phyloP scores from a whole-genome alignment of 2,797 vertebrate genomes.

The Sebastolobus altivelis region DNA sequence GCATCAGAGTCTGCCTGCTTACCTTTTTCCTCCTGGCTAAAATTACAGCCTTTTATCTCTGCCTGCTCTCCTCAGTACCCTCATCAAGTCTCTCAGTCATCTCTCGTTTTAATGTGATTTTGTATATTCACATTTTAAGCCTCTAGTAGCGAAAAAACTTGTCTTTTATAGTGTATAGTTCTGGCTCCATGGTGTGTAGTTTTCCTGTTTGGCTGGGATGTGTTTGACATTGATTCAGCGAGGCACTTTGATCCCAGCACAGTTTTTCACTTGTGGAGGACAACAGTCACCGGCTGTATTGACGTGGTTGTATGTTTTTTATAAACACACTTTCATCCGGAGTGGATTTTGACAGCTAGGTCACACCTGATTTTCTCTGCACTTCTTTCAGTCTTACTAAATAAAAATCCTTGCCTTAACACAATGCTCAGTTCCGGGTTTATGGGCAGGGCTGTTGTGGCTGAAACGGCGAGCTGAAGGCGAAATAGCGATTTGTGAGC shows the following conservation, averaged over 20 bases:
- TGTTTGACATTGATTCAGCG: slow-evolving; percentile 61
- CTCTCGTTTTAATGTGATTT: slow-evolving; percentile 27
- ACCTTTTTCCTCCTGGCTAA: slow-evolving; percentile 11
- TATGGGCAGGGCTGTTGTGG: slow-evolving; percentile 46
- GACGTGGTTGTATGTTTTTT: slow-evolving; percentile 45
- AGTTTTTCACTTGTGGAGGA: slow-evolving; percentile 52
- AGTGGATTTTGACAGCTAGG: slow-evolving; percentile 68
- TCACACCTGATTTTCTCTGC: slow-evolving; percentile 62
- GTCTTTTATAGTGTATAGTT: slow-evolving; percentile 17
- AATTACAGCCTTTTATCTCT: neutral
- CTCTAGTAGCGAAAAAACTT: slow-evolving; percentile 26
- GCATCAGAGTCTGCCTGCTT: neutral
- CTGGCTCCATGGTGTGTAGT: slow-evolving; percentile 43
- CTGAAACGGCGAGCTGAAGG: slow-evolving; percentile 69
- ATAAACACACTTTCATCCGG: slow-evolving; percentile 58
- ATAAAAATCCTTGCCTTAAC: slow-evolving; percentile 67
- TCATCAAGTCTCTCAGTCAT: slow-evolving; percentile 4
- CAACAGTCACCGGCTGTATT: slow-evolving; percentile 57
- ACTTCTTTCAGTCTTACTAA: slow-evolving; percentile 63
- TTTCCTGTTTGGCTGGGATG: slow-evolving; percentile 44
- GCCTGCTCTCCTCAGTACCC: neutral
- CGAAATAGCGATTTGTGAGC: slow-evolving; percentile 68
- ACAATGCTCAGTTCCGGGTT: slow-evolving; percentile 56
- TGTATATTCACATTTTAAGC: slow-evolving; percentile 27
- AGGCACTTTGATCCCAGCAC: slow-evolving; percentile 55